Evolutionary conservation across 1,140 invertebrate genomes (phyloP), one percentile per base, ranked within the genome.

Genomic region (Dryas iulia): DNA sequence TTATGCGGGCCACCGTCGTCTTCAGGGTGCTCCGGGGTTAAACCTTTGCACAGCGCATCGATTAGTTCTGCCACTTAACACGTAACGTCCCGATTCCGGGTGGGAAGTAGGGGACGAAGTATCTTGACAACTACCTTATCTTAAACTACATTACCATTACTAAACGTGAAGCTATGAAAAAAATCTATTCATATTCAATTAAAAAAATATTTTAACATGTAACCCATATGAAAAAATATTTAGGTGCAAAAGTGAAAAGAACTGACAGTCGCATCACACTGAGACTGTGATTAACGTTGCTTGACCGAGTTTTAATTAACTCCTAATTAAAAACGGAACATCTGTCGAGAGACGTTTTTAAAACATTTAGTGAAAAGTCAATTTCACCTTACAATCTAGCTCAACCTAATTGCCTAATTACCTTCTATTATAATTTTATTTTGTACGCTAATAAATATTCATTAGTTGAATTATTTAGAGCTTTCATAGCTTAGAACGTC

Each of bases 261-360:
- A 21, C 39, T 14, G 21, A 47, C 39, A 47, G 39, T 47, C 39
- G 21, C 39, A 47, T 18, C 21, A 47, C 33, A 24, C 35, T 30
- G n/a, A 53, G 39, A 47, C 18, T n/a, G 26, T 62, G 59, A 47
- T 66, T 28, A 66, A 39, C 31, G 23, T 25, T 25, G 35, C 64
- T 66, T 57, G 56, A 66, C 56, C 56, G 56, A 12, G 31, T 25
- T 57, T 58, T 66, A 57, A 66, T 59, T 58, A 47, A 35, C 56
- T 26, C 23, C 64, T 66, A 66, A 66, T 66, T 66, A 66, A 18
- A 35, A 47, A 31, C 24, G 23, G 23, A 30, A 14, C 57, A 59
- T 47, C 35, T 21, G 24, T 62, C 33, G 28, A 47, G 52, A 53
- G 10, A 62, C 24, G 52, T 52, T 62, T 61, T 59, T 21, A 10